Evolutionary conservation across 2,888 invertebrate genomes (phyloP), one percentile per base, ranked within the genome.

Genomic region (Therioaphis trifolii): DNA sequence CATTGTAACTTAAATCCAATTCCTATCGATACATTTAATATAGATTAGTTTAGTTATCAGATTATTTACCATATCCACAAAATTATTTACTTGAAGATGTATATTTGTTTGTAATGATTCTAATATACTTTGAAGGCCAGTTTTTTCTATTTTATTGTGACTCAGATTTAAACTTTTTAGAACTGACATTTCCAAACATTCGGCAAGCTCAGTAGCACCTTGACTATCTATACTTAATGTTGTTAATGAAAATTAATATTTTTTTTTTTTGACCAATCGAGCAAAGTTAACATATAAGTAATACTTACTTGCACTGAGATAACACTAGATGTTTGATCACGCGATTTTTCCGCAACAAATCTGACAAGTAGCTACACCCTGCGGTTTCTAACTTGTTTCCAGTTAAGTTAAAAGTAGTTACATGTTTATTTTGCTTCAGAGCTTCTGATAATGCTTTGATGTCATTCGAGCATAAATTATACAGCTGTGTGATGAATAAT

Each of bases 1-100:
- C 21, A 35, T 78, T 78, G 18, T 52, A 24, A 35, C 68, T 68
- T 35, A 78, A 11, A 40, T 78, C 24, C n/a, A 78, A 52, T 52
- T 68, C 78, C 78, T 78, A 52, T 15, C 12, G 61, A 61, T 27
- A 21, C 27, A 29, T 74, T n/a, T 0, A 35, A 0, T 7, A 29
- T n/a, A n/a, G n/a, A n/a, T n/a, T n/a, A n/a, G n/a, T n/a, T n/a
- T n/a, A n/a, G n/a, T n/a, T n/a, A 18, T 27, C 0, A 27, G 43
- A 4, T 12, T 11, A 15, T 40, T 49, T 35, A 9, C 24, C 24
- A 15, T 24, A 40, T 58, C 4, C 18, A 24, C 12, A 7, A n/a
- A 46, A 43, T 1, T 15, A 69, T 15, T 46, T 5, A 68, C 78
- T 46, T 46, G 29, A 46, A 80, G 43, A 18, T 43, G n/a, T 46